Conservation (phyloP, 2,888 invertebrate species). For the Pyrochroa serraticornis region DNA sequence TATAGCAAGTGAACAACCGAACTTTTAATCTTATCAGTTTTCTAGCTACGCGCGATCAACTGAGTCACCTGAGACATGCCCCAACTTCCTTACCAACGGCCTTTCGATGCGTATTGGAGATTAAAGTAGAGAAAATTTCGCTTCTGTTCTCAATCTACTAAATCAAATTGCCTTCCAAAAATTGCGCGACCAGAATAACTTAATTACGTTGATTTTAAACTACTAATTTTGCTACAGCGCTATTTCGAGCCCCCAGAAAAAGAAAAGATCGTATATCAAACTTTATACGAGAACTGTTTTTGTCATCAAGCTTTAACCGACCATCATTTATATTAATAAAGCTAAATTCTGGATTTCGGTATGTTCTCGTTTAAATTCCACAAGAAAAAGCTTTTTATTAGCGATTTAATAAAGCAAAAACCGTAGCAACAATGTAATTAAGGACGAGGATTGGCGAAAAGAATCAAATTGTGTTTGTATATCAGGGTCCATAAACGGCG, state of each 20-base stretch:
- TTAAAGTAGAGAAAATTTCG: constrained; percentile 21
- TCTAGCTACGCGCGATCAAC: constrained; percentile 30
- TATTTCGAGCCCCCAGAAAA: no score
- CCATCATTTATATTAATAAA: no score
- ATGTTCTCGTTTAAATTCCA: no score
- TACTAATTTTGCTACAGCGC: background rate
- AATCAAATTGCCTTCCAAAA: constrained; percentile 9
- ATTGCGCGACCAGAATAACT: no score
- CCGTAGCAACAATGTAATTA: constrained; percentile 18
- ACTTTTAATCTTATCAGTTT: constrained; percentile 35
- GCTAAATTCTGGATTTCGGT: no score
- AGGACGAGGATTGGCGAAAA: constrained; percentile 5
- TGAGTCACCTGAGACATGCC: constrained; percentile 31
- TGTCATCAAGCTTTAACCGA: no score
- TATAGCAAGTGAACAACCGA: constrained; percentile 39
- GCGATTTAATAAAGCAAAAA: constrained; percentile 3
- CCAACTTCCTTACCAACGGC: constrained; percentile 19
- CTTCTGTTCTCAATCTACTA: constrained; percentile 14
- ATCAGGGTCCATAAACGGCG: constrained; percentile 18
- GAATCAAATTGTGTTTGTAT: constrained; percentile 20
- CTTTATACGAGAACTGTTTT: no score
- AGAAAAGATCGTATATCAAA: no score
- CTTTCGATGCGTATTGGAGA: constrained; percentile 19
- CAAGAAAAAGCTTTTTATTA: no score
- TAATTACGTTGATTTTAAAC: no score